phyloP scores from a whole-genome alignment of 2,797 vertebrate species.

The Enteromius unitaeniatus region DNA sequence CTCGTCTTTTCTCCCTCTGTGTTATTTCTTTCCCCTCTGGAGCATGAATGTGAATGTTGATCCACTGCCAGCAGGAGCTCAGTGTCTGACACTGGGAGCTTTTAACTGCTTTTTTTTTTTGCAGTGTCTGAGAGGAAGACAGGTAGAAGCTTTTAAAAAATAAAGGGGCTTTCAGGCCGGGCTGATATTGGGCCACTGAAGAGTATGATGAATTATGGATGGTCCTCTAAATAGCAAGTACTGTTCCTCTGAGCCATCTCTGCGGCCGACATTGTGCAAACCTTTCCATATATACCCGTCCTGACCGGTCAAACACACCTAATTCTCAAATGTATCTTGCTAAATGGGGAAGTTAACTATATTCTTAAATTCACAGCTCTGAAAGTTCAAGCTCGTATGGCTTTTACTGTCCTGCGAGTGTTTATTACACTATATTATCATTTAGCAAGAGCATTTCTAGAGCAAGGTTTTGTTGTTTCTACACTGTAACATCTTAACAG shows the following conservation, averaged over 20 bases:
- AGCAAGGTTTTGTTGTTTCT: not conserved
- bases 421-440: not conserved
- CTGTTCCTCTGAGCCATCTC: slow-evolving; percentile 57
- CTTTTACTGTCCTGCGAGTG: not conserved
- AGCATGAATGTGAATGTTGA: slow-evolving; percentile 36
- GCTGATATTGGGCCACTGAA: slow-evolving; percentile 49
- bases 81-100: slow-evolving; percentile 20
- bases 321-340: not conserved
- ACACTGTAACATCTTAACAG: not conserved
- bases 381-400: not conserved
- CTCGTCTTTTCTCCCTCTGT: not conserved
- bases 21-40: not conserved
- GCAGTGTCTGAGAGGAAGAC: slow-evolving; percentile 24
- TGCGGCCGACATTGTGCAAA: slow-evolving; percentile 7
- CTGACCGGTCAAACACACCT: not conserved
- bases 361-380: not conserved
- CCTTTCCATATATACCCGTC: not conserved
- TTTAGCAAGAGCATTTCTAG: not conserved
- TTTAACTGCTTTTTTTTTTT: slow-evolving; percentile 34
- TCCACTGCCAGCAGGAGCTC: slow-evolving; percentile 35
- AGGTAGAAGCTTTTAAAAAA: slow-evolving; percentile 40
- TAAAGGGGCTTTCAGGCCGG: slow-evolving; percentile 49
- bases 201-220: slow-evolving; percentile 80
- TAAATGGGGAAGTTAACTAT: not conserved
- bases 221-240: slow-evolving; percentile 76